These are phyloP conservation scores for Parelbella ahira DNA, from an alignment of 2,888 invertebrate genomes.

Conservation along the genomic window DNA sequence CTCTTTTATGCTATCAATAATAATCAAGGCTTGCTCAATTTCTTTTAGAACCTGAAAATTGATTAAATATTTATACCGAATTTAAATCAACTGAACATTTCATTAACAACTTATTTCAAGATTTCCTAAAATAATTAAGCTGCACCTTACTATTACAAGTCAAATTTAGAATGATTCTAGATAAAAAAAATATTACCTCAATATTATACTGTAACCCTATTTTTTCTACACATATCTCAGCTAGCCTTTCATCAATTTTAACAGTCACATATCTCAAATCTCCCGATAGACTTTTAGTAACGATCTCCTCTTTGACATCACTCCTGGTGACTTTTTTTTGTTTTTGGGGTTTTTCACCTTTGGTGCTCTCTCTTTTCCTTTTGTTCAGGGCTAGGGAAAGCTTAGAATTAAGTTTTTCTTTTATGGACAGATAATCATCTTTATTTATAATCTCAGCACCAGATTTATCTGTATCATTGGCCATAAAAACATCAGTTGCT, in stretches of 20 bases:
- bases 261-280: slow-evolving; percentile 53
- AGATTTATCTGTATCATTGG: slow-evolving; percentile 36
- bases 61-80: too few relatives aligned
- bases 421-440: slow-evolving; percentile 65
- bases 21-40: slow-evolving; percentile 83
- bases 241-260: slow-evolving; percentile 54
- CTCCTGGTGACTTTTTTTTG: slow-evolving; percentile 49
- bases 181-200: slow-evolving; percentile 49
- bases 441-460: slow-evolving; percentile 60
- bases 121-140: too few relatives aligned
- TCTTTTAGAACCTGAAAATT: slow-evolving; percentile 87
- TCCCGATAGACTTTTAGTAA: slow-evolving; percentile 28
- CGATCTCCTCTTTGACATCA: slow-evolving; percentile 31
- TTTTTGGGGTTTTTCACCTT: slow-evolving; percentile 58
- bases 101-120: too few relatives aligned
- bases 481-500: slow-evolving; percentile 38
- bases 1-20: slow-evolving; percentile 55
- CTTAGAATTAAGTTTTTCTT: slow-evolving; percentile 69
- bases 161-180: too few relatives aligned
- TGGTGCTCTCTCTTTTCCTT: slow-evolving; percentile 59
- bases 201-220: slow-evolving; percentile 47
- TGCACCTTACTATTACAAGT: too few relatives aligned
- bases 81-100: too few relatives aligned
- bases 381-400: slow-evolving; percentile 67
- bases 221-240: slow-evolving; percentile 58